A percentile compares a stretch with the other conserved stretches of the same genome.
Conservation (phyloP, 2,888 invertebrate species). For the Scaptomyza cyrtandrae region DNA sequence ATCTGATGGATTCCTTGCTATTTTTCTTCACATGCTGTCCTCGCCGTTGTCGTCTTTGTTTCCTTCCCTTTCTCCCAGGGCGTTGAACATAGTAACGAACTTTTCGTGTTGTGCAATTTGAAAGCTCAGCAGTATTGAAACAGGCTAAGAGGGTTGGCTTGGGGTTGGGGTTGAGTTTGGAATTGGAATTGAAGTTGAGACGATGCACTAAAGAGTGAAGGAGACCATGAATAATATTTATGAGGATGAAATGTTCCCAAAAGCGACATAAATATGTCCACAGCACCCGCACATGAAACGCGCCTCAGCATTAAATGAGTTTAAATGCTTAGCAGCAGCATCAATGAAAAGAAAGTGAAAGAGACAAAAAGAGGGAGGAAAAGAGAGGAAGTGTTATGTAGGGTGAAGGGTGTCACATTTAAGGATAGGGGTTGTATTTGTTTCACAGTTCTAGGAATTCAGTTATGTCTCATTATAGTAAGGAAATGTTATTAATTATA, state of each 20-base stretch:
- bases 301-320: conserved; percentile 75
- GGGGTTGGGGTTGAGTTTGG: conserved; percentile 8
- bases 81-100: conserved; percentile 66
- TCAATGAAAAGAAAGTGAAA: conserved; percentile 17
- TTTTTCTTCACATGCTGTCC: conserved; percentile 67
- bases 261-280: conserved; percentile 84
- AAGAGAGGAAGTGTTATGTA: background rate
- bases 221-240: conserved; percentile 83
- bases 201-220: conserved; percentile 61
- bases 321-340: conserved; percentile 58
- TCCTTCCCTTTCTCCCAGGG: conserved; percentile 17
- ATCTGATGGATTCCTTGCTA: conserved; percentile 78
- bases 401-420: conserved; percentile 5
- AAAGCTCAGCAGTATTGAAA: conserved; percentile 74
- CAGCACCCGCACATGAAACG: conserved; percentile 82
- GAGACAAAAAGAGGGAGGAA: background rate
- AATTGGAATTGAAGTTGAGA: conserved; percentile 7
- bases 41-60: conserved; percentile 23
- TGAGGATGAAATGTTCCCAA: conserved; percentile 84
- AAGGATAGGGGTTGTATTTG: conserved; percentile 41
- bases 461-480: conserved; percentile 8
- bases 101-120: conserved; percentile 69
- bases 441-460: conserved; percentile 2
- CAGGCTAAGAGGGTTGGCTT: conserved; percentile 5
- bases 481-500: conserved; percentile 25